phyloP scores from a whole-genome alignment of 2,797 vertebrate species.

The Sebastes vulpes region DNA sequence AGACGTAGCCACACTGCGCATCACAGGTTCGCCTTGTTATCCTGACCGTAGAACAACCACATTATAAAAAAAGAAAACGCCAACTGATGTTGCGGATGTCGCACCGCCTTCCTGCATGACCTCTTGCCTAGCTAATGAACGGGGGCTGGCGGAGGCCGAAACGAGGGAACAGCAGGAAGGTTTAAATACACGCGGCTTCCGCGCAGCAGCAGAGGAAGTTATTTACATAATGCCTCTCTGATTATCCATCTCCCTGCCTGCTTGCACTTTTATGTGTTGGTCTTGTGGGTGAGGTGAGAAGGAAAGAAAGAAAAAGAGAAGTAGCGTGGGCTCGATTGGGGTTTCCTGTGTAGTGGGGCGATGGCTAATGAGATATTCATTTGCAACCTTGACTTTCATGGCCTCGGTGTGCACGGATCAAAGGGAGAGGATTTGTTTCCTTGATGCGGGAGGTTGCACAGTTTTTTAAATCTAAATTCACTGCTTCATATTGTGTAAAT shows the following conservation, averaged over 20 bases:
- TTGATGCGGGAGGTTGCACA: not conserved
- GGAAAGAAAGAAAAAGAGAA: not conserved
- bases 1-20: conserved; percentile 27
- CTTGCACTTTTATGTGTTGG: conserved; percentile 50
- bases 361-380: conserved; percentile 61
- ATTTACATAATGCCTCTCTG: conserved; percentile 72
- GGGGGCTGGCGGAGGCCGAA: conserved; percentile 14
- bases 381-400: conserved; percentile 46
- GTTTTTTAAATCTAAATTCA: not conserved
- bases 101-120: conserved; percentile 6
- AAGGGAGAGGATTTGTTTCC: conserved; percentile 29
- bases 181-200: conserved; percentile 58
- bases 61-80: conserved; percentile 3
- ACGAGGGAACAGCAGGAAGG: conserved; percentile 60
- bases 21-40: conserved; percentile 47
- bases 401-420: conserved; percentile 46
- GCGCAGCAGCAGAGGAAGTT: conserved; percentile 46
- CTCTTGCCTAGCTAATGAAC: conserved; percentile 60
- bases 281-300: conserved; percentile 32
- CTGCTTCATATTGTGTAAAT: conserved; percentile 1
- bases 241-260: conserved; percentile 45
- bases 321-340: not conserved
- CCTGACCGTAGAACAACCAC: not conserved
- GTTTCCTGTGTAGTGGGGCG: conserved; percentile 35
- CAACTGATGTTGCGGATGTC: conserved; percentile 35